Evolutionary conservation across 37 sponge, comb jelly and placozoan species (phyloP), one percentile per base, ranked within the genome.

Genomic region (Amphimedon queenslandica): DNA sequence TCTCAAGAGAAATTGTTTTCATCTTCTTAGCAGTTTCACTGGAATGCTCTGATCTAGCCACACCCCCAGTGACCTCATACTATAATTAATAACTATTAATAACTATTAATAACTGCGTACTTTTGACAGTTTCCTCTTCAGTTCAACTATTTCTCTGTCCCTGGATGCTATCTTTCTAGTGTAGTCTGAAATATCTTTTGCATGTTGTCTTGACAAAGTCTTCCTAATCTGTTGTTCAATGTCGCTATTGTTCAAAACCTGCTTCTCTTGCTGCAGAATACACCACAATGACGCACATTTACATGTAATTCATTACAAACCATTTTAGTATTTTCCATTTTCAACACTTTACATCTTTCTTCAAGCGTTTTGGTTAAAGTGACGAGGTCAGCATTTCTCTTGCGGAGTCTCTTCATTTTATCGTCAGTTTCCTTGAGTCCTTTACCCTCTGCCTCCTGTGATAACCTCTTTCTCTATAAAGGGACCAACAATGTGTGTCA

Each of bases 151-250:
- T 61, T 90, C 86, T 55, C 57, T 77, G 51, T 90, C 86, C 60
- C 80, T 90, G 61, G 55, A 74, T 37, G 64, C 66, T 36, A 90
- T 66, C 75, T 90, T 80, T 40, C 77, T 81, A 34, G 74, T 85
- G 79, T 90, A 83, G 24, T 90, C 86, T n/a, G 57, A 42, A 53
- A 82, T 69, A 18, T 90, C 91, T 57, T 85, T 90, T 57, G 77
- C 81, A 27, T 85, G 91, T 51, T 90, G 91, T 4, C 88, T 55
- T 1, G 77, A 58, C 4, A 86, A 57, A 16, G 37, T 58, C 71
- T 64, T 74, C 66, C 66, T 69, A 30, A 63, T 4, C 35, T 27
- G 60, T 29, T 69, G 64, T 41, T 63, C 83, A 8, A 32, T 35
- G 24, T 56, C 63, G 0, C 40, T 70, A 32, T 47, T 30, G 4